Percentiles rank a stretch among this genome's conserved stretches.
Conservation (phyloP, 92 coral and sea anemone species). For the Parazoanthus swiftii region DNA sequence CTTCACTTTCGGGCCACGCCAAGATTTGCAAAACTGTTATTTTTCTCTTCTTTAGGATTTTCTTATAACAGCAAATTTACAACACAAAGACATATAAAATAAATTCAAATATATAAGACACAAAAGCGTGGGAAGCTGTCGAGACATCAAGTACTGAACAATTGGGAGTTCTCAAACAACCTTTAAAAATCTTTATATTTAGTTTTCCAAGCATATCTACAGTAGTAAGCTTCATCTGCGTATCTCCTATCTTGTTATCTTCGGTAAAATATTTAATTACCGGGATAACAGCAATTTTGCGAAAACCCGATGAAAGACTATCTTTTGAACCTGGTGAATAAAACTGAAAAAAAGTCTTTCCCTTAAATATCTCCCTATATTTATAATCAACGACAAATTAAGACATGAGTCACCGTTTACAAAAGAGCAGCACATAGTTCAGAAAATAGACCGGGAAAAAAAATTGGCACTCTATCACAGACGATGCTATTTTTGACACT, state of each 20-base stretch:
- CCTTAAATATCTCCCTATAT: not conserved
- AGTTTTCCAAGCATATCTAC: not conserved
- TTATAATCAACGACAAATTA: not conserved
- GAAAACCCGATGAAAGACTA: not conserved
- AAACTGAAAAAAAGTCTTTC: not conserved
- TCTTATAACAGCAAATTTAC: not conserved
- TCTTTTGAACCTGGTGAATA: not conserved
- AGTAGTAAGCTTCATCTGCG: not conserved
- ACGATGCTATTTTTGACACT: constrained; percentile 17
- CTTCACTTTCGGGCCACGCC: not conserved
- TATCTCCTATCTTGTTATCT: not conserved
- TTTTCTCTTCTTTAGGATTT: not conserved
- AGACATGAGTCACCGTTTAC: not conserved
- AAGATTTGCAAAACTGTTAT: not conserved
- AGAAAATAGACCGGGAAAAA: not conserved
- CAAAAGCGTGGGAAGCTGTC: not conserved
- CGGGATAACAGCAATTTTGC: not conserved
- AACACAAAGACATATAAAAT: not conserved
- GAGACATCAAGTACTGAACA: not conserved
- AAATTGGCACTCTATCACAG: not conserved
- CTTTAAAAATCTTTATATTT: not conserved
- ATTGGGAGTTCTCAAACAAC: not conserved
- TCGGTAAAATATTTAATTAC: constrained; percentile 10
- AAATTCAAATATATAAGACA: not conserved
- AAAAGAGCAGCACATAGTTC: not conserved